Evolutionary conservation across 2,113 vertebrate species (phyloP).

Genomic region (Archocentrus centrarchus): DNA sequence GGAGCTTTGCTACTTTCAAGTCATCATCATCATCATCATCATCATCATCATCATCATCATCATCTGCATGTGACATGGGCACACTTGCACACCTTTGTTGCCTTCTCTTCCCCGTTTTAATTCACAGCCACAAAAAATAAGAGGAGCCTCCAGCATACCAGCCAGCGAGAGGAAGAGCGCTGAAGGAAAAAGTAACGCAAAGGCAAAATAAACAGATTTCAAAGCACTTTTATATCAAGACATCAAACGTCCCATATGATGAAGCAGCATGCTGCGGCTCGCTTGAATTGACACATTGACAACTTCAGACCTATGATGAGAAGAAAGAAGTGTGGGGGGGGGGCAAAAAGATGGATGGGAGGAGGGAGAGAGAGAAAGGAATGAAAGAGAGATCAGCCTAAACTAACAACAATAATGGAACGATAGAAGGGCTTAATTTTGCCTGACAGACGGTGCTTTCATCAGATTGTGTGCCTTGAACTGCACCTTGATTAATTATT

Average conservation of each 20-base stretch:
- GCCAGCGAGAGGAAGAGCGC: slow-evolving; percentile 27
- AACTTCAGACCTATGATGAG: slow-evolving; percentile 70
- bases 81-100: slow-evolving; percentile 54
- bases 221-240: slow-evolving; percentile 68
- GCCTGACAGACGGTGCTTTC: slow-evolving; percentile 87
- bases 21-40: slow-evolving; percentile 43
- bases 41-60: slow-evolving; percentile 43
- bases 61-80: slow-evolving; percentile 53
- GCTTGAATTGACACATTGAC: slow-evolving; percentile 78
- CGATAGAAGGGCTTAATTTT: slow-evolving; percentile 83
- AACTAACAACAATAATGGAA: slow-evolving; percentile 79
- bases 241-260: slow-evolving; percentile 64
- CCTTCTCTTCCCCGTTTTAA: slow-evolving; percentile 43
- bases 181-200: slow-evolving; percentile 46
- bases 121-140: slow-evolving; percentile 63
- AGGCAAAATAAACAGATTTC: slow-evolving; percentile 75
- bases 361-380: slow-evolving; percentile 25
- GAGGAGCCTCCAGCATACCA: slow-evolving; percentile 49
- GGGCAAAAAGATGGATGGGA: slow-evolving; percentile 26
- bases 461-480: slow-evolving; percentile 86
- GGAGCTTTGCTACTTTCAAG: slow-evolving; percentile 39
- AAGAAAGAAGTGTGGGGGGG: slow-evolving; percentile 18
- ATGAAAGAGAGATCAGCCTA: slow-evolving; percentile 66
- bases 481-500: slow-evolving; percentile 91
- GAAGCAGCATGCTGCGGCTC: slow-evolving; percentile 57